phyloP scores from a whole-genome alignment of 2,113 vertebrate species.

The Ursus arctos region DNA sequence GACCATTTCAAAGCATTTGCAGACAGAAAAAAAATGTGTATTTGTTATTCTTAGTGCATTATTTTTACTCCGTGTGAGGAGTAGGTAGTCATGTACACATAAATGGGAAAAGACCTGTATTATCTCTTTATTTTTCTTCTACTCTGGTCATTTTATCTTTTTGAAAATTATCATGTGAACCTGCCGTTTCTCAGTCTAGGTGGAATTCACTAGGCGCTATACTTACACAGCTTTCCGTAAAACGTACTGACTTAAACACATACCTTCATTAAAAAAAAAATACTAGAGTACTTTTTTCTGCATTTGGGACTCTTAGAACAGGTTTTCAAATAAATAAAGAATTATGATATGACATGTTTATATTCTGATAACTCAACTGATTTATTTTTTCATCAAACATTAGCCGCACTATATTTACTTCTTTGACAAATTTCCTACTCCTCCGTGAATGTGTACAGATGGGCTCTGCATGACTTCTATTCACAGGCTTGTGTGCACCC shows the following conservation, averaged over 20 bases:
- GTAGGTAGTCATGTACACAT: background rate
- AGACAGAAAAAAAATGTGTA: background rate
- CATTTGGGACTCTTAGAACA: background rate
- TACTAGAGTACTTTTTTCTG: background rate
- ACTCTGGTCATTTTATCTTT: background rate
- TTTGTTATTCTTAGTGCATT: background rate
- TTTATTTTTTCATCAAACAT: background rate
- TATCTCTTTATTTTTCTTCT: background rate
- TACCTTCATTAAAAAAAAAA: background rate
- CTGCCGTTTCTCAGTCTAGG: background rate
- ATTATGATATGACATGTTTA: background rate
- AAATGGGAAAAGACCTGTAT: background rate
- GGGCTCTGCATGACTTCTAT: background rate
- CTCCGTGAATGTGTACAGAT: background rate
- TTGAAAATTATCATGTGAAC: background rate
- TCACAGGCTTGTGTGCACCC: background rate
- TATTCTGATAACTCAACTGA: background rate
- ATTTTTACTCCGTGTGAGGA: background rate
- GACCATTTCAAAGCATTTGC: background rate
- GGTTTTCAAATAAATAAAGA: background rate
- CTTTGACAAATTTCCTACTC: background rate
- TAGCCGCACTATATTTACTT: background rate
- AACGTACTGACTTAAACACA: background rate
- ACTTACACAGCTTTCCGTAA: background rate
- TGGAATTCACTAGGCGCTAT: background rate